phyloP scores from a whole-genome alignment of 2,113 vertebrate species.

The Phaethornis superciliosus region DNA sequence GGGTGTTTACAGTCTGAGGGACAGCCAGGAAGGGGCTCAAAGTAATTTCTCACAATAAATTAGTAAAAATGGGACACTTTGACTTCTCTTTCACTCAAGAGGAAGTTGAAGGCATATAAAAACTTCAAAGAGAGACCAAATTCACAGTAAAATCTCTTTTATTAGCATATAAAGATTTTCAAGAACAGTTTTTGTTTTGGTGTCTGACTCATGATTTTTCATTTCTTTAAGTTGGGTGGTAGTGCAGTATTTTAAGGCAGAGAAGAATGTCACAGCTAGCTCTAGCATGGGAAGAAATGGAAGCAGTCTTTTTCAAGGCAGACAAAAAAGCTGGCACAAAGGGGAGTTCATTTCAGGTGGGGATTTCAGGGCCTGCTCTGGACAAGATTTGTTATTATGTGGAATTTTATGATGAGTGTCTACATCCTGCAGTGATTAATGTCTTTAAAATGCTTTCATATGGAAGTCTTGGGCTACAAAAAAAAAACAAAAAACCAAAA shows the following conservation, averaged over 20 bases:
- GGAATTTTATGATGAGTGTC: neutral
- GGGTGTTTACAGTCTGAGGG: neutral
- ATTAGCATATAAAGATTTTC: neutral
- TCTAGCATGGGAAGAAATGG: neutral
- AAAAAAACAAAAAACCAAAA: neutral
- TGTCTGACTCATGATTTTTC: neutral
- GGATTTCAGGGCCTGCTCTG: neutral
- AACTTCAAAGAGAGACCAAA: neutral
- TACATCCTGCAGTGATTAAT: neutral
- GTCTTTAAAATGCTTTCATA: neutral
- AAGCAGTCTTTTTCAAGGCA: neutral
- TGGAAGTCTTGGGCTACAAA: neutral
- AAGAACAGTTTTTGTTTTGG: neutral
- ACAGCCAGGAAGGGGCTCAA: neutral
- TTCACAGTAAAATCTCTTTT: neutral
- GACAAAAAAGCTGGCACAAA: neutral
- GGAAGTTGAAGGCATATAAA: neutral
- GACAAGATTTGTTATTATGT: neutral
- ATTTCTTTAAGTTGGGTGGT: neutral
- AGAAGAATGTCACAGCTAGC: neutral
- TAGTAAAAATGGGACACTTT: neutral
- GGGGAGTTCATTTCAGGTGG: neutral
- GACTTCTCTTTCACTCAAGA: neutral
- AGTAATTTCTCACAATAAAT: neutral
- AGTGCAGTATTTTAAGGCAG: neutral